Conservation (phyloP, 2,113 vertebrate genomes). For the Notarius quadriscutis region DNA sequence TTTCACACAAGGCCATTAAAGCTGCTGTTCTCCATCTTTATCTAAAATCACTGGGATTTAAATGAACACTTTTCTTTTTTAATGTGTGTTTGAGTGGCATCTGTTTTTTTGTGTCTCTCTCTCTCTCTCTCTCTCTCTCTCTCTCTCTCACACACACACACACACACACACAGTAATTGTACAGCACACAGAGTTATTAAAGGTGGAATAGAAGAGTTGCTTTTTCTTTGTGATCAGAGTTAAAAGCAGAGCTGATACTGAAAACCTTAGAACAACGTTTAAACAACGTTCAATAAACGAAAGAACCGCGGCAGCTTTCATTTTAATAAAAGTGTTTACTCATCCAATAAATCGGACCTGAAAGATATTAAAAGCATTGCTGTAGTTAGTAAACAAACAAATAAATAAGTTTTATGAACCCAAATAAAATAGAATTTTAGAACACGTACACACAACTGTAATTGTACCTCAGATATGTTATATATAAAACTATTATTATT, state of each 20-base stretch:
- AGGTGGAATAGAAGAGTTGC: neutral
- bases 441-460: no score
- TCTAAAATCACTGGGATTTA: neutral
- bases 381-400: neutral
- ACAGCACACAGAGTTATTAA: neutral
- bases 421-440: no score
- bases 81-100: neutral
- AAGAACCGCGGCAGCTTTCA: no score
- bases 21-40: neutral
- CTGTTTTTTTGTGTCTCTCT: neutral
- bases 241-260: neutral
- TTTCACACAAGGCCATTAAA: conserved; percentile 56
- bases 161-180: neutral
- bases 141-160: neutral
- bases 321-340: neutral
- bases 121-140: no score
- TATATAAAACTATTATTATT: no score
- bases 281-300: no score
- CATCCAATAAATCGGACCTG: neutral
- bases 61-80: neutral
- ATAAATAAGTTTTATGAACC: no score
- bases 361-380: neutral
- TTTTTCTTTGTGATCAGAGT: neutral
- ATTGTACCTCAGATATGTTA: no score
- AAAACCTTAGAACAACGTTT: no score